These are phyloP conservation scores for Zoanthus solanderi DNA, from an alignment of 92 coral and sea anemone species.

Conservation along the genomic window DNA sequence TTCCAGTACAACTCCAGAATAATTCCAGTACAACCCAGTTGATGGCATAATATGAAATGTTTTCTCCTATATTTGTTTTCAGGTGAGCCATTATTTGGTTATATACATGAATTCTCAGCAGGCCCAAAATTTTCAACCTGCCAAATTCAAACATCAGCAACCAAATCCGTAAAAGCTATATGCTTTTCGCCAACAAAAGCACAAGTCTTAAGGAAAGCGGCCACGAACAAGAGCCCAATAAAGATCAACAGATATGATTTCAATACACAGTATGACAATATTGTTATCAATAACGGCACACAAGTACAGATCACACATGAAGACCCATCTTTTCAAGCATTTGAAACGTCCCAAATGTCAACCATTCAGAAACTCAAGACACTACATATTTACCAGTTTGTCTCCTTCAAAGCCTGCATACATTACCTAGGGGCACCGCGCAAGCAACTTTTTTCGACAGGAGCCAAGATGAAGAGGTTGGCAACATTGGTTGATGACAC, in stretches of 20 bases:
- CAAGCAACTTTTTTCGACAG: slow-evolving; percentile 40
- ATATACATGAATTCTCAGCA: slow-evolving; percentile 42
- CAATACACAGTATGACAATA: slow-evolving; percentile 39
- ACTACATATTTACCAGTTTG: slow-evolving; percentile 47
- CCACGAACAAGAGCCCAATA: slow-evolving; percentile 46
- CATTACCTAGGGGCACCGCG: slow-evolving; percentile 43
- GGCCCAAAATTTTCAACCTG: slow-evolving; percentile 45
- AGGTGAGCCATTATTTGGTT: slow-evolving; percentile 48
- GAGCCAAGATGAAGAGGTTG: slow-evolving; percentile 52
- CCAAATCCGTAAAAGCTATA: slow-evolving; percentile 48
- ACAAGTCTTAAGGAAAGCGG: slow-evolving; percentile 43
- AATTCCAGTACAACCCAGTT: slow-evolving; percentile 45
- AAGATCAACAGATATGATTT: slow-evolving; percentile 38
- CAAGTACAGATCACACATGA: slow-evolving; percentile 51
- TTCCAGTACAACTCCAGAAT: slow-evolving; percentile 46
- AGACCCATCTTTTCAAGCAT: slow-evolving; percentile 49
- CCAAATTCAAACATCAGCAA: slow-evolving; percentile 45
- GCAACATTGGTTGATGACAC: slow-evolving; percentile 54
- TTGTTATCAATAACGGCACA: slow-evolving; percentile 46
- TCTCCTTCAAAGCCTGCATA: slow-evolving; percentile 51
- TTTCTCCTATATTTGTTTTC: slow-evolving; percentile 48
- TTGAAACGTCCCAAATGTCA: slow-evolving; percentile 52
- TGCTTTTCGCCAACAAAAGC: slow-evolving; percentile 45
- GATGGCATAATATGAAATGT: slow-evolving; percentile 42
- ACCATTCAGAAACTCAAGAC: slow-evolving; percentile 48